Evolutionary conservation across 2,113 vertebrate species (phyloP).

Genomic region (Platanista minor): DNA sequence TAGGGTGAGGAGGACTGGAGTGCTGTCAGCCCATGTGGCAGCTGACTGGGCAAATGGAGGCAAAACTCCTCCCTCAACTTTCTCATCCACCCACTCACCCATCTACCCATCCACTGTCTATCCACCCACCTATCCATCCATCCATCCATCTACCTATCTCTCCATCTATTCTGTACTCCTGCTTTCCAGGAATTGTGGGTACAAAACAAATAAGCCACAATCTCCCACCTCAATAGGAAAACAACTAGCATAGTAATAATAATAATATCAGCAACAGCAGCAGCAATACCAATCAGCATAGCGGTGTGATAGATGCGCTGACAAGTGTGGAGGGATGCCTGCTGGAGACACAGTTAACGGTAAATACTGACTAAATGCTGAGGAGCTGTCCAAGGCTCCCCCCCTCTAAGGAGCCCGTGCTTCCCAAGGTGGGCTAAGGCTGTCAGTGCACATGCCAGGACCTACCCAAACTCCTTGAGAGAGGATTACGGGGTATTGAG

Average conservation of each 20-base stretch:
- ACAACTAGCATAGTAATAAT: neutral
- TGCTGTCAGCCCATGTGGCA: neutral
- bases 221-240: neutral
- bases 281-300: accelerated
- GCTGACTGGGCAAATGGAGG: neutral
- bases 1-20: too few relatives aligned
- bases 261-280: neutral
- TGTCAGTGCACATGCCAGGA: neutral
- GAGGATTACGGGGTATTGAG: neutral
- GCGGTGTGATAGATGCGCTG: neutral
- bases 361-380: neutral
- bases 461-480: neutral
- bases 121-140: neutral
- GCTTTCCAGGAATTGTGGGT: neutral
- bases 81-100: neutral
- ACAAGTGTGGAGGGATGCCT: neutral
- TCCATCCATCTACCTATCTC: neutral
- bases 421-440: neutral
- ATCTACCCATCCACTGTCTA: too few relatives aligned
- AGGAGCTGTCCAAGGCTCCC: neutral
- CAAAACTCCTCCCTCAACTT: neutral
- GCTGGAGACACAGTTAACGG: neutral
- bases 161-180: neutral
- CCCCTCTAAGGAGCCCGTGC: neutral
- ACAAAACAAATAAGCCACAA: neutral